Conservation (phyloP, 2,797 vertebrate genomes). For the Hippoglossus hippoglossus region DNA sequence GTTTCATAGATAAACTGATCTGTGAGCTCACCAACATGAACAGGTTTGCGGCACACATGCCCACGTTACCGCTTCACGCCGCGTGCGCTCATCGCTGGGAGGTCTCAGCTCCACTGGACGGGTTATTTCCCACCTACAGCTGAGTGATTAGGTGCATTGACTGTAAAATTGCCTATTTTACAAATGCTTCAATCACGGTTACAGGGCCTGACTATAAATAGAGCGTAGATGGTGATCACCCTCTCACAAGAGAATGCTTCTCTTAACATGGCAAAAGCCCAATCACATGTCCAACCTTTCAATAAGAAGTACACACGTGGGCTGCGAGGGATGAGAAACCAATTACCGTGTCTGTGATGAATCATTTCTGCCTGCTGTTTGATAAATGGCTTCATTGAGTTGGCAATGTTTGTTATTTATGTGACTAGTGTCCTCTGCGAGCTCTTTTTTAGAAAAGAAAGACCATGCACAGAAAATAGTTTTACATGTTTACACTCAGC, state of each 20-base stretch:
- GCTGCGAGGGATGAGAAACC: constrained; percentile 57
- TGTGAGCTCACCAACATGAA: constrained; percentile 17
- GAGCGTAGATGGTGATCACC: constrained; percentile 74
- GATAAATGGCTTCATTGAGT: constrained; percentile 50
- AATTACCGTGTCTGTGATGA: constrained; percentile 39
- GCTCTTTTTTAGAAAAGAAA: constrained; percentile 23
- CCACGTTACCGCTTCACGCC: constrained; percentile 2
- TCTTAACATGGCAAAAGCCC: constrained; percentile 66
- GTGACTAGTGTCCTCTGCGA: constrained; percentile 25
- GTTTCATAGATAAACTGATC: constrained; percentile 23
- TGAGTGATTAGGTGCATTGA: constrained; percentile 79
- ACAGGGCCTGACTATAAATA: constrained; percentile 79
- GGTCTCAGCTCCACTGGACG: constrained; percentile 69
- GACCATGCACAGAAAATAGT: not conserved
- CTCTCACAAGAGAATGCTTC: constrained; percentile 65
- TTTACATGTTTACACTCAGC: not conserved
- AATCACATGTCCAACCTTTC: constrained; percentile 61
- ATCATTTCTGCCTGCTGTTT: constrained; percentile 44
- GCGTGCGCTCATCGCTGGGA: constrained; percentile 47
- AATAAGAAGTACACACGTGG: constrained; percentile 41
- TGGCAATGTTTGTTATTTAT: constrained; percentile 39
- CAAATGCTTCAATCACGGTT: constrained; percentile 81
- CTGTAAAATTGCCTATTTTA: constrained; percentile 87
- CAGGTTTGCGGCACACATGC: constrained; percentile 9
- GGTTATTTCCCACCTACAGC: constrained; percentile 80